Conservation (phyloP, 2,797 vertebrate species). For the Sebastes minor region DNA sequence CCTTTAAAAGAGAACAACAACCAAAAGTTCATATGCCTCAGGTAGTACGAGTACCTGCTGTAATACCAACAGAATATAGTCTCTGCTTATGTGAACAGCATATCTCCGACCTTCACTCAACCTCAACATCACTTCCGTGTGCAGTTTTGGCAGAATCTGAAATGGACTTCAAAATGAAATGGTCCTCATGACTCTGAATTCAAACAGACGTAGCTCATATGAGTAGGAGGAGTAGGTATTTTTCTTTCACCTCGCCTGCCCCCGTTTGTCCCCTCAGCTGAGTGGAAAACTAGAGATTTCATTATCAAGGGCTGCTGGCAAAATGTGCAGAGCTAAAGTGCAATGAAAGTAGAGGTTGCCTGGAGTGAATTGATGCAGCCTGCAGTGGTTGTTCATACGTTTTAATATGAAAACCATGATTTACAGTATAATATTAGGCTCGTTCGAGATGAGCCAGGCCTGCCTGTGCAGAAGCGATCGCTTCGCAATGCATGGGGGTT, state of each 20-base stretch:
- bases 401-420: neutral
- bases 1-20: neutral
- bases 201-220: constrained; percentile 13
- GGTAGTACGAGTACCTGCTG: neutral
- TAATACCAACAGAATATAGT: neutral
- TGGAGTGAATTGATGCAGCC: constrained; percentile 4
- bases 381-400: neutral
- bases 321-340: constrained; percentile 31
- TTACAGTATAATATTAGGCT: neutral
- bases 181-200: constrained; percentile 7
- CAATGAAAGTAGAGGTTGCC: neutral
- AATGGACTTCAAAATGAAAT: neutral
- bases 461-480: too few species aligned
- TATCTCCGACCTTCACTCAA: neutral
- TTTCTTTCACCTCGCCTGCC: constrained; percentile 22
- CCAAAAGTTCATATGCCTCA: neutral
- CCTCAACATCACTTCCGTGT: constrained; percentile 10
- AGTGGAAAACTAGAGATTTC: constrained; percentile 48
- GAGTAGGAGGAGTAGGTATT: constrained; percentile 11
- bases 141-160: neutral
- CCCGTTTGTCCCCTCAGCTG: constrained; percentile 22
- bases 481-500: too few species aligned
- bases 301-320: constrained; percentile 49
- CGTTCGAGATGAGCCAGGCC: too few species aligned
- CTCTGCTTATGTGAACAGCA: neutral